Evolutionary conservation across 53 echinoderm and acorn worm species (phyloP), one percentile per base, ranked within the genome.

Genomic region (Crossaster papposus): DNA sequence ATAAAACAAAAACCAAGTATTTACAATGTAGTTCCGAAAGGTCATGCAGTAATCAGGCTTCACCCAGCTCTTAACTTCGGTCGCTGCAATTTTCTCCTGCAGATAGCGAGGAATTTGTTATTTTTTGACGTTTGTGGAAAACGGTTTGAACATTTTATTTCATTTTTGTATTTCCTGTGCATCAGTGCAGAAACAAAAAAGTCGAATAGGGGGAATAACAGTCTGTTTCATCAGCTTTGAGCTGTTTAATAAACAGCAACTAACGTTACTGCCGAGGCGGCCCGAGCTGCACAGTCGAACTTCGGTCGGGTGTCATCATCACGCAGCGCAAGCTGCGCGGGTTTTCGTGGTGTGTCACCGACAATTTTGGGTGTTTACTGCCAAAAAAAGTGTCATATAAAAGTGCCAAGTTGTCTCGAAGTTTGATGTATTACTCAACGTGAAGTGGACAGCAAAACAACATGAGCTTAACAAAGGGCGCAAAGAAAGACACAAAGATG

Each of bases 401-500:
- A n/a, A 55, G 52, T 53, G 86, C 70, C 54, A 81, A 76, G 50
- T 78, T 80, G 58, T 35, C 20, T 53, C 34, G 31, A 75, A 50
- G 75, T 87, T 87, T 87, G 75, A 90, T 93, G 90, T 90, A 75
- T 86, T 90, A 81, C 65, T 93, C 90, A 70, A 89, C 31, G 87
- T 90, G 93, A 93, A 93, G 75, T 54, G 83, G 89, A 84, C 89
- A 44, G 78, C 89, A 63, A 72, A 74, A n/a, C 90, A 90, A 83
- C 51, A 90, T 90, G 90, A 90, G 90, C 70, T 65, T 90, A 38
- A 77, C 71, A 2, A 75, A 82, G 62, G 64, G 83, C 31, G 44
- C 94, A 30, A 94, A 95, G 83, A 95, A 95, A 81, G 95, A 96
- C 80, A 95, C 97, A 32, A 93, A 95, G 82, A 96, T 96, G 97